Base-by-base conservation (phyloP, 2,797 vertebrate species). In the Anabas testudineus region DNA sequence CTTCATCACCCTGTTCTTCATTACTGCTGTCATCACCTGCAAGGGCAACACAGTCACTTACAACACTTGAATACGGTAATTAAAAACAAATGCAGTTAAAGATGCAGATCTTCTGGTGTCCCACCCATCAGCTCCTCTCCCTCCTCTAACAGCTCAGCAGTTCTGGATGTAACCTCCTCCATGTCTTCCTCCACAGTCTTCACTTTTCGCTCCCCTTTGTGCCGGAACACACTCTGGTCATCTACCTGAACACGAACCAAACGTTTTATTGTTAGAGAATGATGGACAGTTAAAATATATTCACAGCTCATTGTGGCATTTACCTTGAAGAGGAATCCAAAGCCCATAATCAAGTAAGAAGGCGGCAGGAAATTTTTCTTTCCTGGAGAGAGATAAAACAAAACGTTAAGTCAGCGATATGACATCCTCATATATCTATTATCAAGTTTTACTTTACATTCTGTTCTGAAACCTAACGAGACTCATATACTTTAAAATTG, bases 321-420 rank as follows among this genome's bases (percentile, higher is more conserved):
- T 91, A 99, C 98, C 96, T 98, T 99, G 67, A 99, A 99, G 46
- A 99, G 94, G 92, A 99, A 99, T 76, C 97, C 96, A 60, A 99
- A 99, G 15, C 98, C 98, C 98, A 99, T 98, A 91, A 99, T 98
- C 84, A 99, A 88, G 86, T 99, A 99, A 0, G 98, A 99, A 2
- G 98, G 98, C 1, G 98, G 98, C 60, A 99, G 93, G 21, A 97
- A 99, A 86, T 99, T 99, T 90, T 99, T 99, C 90, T 99, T 99
- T 76, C 97, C 98, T 99, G 88, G n/a, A 55, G 24, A 71, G 21
- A 47, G 67, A 63, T 1, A 57, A 0, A 52, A 65, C 13, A 70
- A 67, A 46, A n/a, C 24, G 24, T 24, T 66, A 45, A 22, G 9
- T 42, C 14, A 30, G 6, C 13, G 19, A 1, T 42, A 16, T 21